Evolutionary conservation across 2,888 invertebrate species (phyloP).

Genomic region (Lumbricus terrestris): DNA sequence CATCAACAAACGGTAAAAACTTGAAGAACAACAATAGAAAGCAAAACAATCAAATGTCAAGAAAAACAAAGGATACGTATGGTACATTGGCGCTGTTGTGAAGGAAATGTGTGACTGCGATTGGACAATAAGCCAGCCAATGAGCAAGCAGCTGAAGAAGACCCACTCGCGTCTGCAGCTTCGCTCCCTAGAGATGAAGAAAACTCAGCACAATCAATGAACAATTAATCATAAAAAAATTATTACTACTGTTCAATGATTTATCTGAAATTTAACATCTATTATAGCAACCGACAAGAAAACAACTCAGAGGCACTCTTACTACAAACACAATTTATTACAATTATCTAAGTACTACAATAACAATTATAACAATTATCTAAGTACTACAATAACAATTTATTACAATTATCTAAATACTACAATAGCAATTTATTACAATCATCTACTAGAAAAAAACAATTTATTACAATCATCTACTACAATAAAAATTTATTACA

Average conservation of each 20-base stretch:
- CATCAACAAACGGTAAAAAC: background rate
- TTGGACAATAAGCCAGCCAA: conserved; percentile 82
- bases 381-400: too few species aligned
- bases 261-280: too few species aligned
- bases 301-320: too few species aligned
- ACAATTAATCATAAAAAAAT: background rate
- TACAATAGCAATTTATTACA: too few species aligned
- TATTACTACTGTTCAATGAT: background rate
- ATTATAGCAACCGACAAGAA: too few species aligned
- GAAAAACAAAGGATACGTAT: conserved; percentile 63
- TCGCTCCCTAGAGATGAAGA: conserved; percentile 63
- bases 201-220: background rate
- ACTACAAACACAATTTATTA: too few species aligned
- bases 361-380: too few species aligned
- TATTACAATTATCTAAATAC: too few species aligned
- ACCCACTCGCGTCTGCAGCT: conserved; percentile 81
- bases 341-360: too few species aligned
- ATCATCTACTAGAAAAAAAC: too few species aligned
- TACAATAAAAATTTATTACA: too few species aligned
- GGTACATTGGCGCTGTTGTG: conserved; percentile 73
- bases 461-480: too few species aligned
- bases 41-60: background rate
- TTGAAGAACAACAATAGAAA: background rate
- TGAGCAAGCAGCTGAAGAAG: conserved; percentile 84
- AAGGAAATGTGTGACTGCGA: conserved; percentile 80